Percentiles rank a stretch among this genome's conserved stretches.
phyloP scores from a whole-genome alignment of 2,113 vertebrate species.

The Craseonycteris thonglongyai region DNA sequence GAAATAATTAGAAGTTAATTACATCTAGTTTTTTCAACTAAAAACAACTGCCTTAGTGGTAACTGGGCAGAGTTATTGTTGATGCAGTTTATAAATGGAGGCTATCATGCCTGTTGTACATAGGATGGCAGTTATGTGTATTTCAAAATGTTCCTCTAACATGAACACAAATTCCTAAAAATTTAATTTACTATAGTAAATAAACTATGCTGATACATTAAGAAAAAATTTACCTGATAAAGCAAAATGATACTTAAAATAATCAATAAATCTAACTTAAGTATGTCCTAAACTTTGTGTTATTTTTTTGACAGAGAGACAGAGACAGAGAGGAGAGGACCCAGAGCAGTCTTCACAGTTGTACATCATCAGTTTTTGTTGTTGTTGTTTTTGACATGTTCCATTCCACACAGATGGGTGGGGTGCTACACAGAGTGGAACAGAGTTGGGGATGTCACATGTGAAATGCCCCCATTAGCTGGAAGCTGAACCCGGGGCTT shows the following conservation, averaged over 20 bases:
- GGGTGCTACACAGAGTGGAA: too few species aligned
- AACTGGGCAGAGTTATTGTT: background rate
- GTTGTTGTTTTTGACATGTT: too few species aligned
- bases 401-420: too few species aligned
- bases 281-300: background rate
- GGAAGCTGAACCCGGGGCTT: too few species aligned
- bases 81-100: background rate
- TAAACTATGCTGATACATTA: background rate
- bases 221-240: background rate
- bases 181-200: background rate
- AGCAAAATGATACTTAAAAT: background rate
- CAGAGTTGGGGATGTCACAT: too few species aligned
- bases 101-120: too few species aligned
- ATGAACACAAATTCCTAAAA: background rate
- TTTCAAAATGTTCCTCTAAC: background rate
- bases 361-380: too few species aligned
- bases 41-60: background rate
- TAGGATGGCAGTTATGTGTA: background rate
- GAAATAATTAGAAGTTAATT: background rate
- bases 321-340: too few species aligned
- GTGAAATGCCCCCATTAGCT: too few species aligned
- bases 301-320: too few species aligned
- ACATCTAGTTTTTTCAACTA: background rate
- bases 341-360: too few species aligned
- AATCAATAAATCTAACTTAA: background rate